phyloP scores from a whole-genome alignment of 2,888 invertebrate genomes.

The Athetis lepigone region DNA sequence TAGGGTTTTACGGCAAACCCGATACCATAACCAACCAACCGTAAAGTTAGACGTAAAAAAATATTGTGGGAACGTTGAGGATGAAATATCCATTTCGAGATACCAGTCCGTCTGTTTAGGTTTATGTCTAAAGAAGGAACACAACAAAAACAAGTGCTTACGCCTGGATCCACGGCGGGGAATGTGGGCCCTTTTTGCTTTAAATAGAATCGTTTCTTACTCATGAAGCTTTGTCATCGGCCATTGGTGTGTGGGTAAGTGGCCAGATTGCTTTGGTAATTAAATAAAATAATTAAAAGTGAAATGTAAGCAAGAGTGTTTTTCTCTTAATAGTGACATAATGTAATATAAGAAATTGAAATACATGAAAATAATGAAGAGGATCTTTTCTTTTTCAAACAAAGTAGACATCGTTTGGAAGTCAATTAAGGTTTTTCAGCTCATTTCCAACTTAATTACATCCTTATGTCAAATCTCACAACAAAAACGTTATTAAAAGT shows the following conservation, averaged over 20 bases:
- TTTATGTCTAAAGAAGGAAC: slow-evolving; percentile 60
- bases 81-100: slow-evolving; percentile 52
- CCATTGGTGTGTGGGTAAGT: slow-evolving; percentile 6
- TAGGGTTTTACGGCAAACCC: slow-evolving; percentile 46
- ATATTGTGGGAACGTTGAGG: slow-evolving; percentile 52
- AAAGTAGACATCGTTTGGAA: neutral
- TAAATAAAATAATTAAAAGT: neutral
- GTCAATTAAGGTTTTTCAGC: slow-evolving; percentile 13
- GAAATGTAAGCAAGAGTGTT: neutral
- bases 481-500: slow-evolving; percentile 34
- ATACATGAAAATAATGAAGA: neutral
- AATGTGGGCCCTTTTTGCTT: slow-evolving; percentile 69
- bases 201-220: slow-evolving; percentile 64
- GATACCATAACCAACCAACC: slow-evolving; percentile 48
- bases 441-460: slow-evolving; percentile 24
- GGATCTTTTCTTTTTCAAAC: neutral
- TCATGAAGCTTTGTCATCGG: slow-evolving; percentile 56
- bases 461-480: slow-evolving; percentile 13
- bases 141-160: slow-evolving; percentile 65
- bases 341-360: too few species aligned
- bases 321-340: too few species aligned
- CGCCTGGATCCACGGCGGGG: slow-evolving; percentile 66
- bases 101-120: slow-evolving; percentile 64
- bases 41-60: slow-evolving; percentile 61
- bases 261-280: slow-evolving; percentile 15